Base-by-base conservation (phyloP, 2,113 vertebrate species). In the Solea solea region DNA sequence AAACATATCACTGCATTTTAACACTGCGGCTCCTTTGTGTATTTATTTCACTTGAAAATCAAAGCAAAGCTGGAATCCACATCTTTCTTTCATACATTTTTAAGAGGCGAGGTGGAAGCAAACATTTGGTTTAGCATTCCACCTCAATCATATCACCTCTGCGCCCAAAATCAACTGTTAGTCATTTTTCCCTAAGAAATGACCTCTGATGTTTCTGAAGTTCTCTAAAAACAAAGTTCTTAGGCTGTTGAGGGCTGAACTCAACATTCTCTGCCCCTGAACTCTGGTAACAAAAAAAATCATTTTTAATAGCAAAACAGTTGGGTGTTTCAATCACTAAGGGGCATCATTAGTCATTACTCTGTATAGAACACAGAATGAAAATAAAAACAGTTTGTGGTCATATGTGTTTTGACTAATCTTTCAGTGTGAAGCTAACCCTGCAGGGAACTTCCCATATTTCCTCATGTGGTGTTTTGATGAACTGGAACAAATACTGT, bases 1-100 rank as follows among this genome's bases (percentile, higher is more conserved):
- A 81, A 80, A 54, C 59, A 55, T 53, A 48, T 46, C 7, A 16
- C 44, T 66, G 42, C 34, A 52, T 54, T 73, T 50, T 64, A 72
- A 68, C 53, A 74, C 55, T 40, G 15, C 28, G 40, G 13, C 12
- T 63, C 13, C 21, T 42, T 53, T 44, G 2, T 50, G 12, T 41
- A 21, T 58, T 60, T 52, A 61, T 72, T 81, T 68, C 14, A 60
- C 9, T 60, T 60, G 14, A 39, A 57, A 62, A 28, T 49, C 10
- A 60, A 64, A 59, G 10, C 50, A 69, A 70, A 69, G 5, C 16
- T 56, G 54, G 46, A 70, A 28, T 66, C 58, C 21, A 64, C 8
- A 74, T 49, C 11, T 46, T 11, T 2, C 1, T 2, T 60, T 12
- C 1, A 27, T 56, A 53, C 12, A 2, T 28, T 61, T 59, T 49